Evolutionary conservation across 2,888 invertebrate genomes (phyloP), one percentile per base, ranked within the genome.

Genomic region (Balanococcus diminutus): DNA sequence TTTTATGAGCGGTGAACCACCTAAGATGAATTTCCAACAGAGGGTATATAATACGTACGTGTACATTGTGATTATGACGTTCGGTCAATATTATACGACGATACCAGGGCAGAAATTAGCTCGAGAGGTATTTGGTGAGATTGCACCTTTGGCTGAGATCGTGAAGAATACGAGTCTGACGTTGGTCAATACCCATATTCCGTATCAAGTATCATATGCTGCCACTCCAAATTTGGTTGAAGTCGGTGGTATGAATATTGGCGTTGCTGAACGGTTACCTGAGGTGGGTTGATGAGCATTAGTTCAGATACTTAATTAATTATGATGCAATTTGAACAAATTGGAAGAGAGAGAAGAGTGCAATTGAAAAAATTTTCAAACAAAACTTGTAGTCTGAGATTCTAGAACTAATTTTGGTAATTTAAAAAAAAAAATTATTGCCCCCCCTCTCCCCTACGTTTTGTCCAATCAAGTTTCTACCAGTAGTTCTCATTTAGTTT

Each of bases 141-240:
- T 51, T 3, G 19, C 51, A 19, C 19, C 61, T 11, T 67, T 67
- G 28, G 61, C 9, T 8, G 79, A 79, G 28, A 46, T 85, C 2
- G 84, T 28, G 25, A 84, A 75, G 39, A 84, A 84, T 72, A 72
- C 72, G 19, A 84, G 84, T 72, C 0, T 84, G 22, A 16, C 72
- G n/a, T 72, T 84, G 4, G 19, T 72, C 0, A 36, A 36, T 16
- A 14, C 84, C 4, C 84, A 36, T 16, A 22, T 22, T 11, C 46
- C 42, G n/a, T 39, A 6, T 46, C 39, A 51, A 6, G 28, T 39
- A 2, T 25, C 19, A 1, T 82, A n/a, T 42, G 6, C 61, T 0
- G 28, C 11, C 14, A 1, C 28, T 67, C 25, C 61, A 11, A 67
- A 67, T 67, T 22, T 67, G 8, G 11, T 67, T 25, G 28, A 28